A percentile compares a stretch with the other conserved stretches of the same genome.
phyloP scores from a whole-genome alignment of 2,113 vertebrate genomes.

The Callopanchax toddi region DNA sequence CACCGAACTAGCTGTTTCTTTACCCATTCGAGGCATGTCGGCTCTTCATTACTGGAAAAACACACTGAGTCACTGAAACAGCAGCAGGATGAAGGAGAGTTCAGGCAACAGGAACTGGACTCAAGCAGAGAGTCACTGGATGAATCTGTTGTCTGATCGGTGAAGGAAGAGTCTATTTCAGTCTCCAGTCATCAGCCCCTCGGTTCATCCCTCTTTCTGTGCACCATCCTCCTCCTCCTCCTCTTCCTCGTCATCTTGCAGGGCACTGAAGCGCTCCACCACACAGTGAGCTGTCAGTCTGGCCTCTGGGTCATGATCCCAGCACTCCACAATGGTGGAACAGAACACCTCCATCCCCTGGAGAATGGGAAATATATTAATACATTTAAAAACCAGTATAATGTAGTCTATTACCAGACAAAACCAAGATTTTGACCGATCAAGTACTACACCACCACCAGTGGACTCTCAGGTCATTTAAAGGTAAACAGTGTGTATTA shows the following conservation, averaged over 20 bases:
- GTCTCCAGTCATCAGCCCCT: conserved; percentile 39
- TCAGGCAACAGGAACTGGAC: too few species aligned
- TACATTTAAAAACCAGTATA: too few species aligned
- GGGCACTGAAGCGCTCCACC: conserved; percentile 84
- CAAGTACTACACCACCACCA: too few species aligned
- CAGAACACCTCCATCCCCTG: conserved; percentile 89
- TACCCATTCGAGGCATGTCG: too few species aligned
- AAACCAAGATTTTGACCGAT: too few species aligned
- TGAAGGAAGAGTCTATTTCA: conserved; percentile 9
- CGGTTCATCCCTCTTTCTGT: conserved; percentile 5
- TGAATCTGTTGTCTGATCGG: neutral
- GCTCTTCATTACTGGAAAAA: too few species aligned
- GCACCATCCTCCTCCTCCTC: conserved; percentile 61
- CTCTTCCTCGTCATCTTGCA: conserved; percentile 78
- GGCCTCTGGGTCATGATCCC: conserved; percentile 94
- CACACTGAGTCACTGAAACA: too few species aligned
- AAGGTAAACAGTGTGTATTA: too few species aligned
- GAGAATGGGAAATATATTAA: neutral
- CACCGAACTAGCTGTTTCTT: too few species aligned
- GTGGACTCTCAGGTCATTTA: too few species aligned
- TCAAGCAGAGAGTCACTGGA: conserved; percentile 17
- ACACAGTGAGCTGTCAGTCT: conserved; percentile 90
- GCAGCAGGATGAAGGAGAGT: too few species aligned
- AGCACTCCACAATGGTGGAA: conserved; percentile 88
- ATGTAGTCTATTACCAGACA: too few species aligned